A percentile compares a stretch with the other conserved stretches of the same genome.
These are phyloP conservation scores for Synaphobranchus kaupii DNA, from an alignment of 2,797 vertebrate species.

Conservation along the genomic window DNA sequence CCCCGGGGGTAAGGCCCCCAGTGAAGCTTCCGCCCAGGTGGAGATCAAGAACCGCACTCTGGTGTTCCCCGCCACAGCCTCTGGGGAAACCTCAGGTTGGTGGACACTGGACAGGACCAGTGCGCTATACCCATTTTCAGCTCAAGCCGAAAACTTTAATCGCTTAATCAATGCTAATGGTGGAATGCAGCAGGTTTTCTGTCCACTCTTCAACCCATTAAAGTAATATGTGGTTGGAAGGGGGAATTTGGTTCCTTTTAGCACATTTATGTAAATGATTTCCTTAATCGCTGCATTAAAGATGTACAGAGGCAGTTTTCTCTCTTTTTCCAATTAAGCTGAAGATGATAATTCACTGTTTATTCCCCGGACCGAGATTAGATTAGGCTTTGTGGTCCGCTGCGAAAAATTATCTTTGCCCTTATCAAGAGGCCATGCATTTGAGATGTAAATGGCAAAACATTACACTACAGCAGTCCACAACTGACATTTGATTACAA, in stretches of 20 bases:
- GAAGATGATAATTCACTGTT: neutral
- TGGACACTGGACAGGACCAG: neutral
- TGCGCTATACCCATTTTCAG: neutral
- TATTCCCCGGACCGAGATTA: too few relatives aligned
- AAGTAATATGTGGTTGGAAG: neutral
- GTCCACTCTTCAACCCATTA: neutral
- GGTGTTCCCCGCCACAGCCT: constrained; percentile 76
- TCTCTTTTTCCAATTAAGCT: neutral
- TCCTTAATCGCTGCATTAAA: neutral
- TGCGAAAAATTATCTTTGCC: too few relatives aligned
- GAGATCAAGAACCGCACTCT: constrained; percentile 82
- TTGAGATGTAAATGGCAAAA: too few relatives aligned
- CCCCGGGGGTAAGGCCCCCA: constrained; percentile 53
- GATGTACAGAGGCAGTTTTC: neutral
- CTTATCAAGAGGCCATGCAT: too few relatives aligned
- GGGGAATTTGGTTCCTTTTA: neutral
- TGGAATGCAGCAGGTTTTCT: neutral
- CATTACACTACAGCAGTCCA: too few relatives aligned
- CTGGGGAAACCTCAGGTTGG: constrained; percentile 85
- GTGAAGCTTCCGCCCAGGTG: constrained; percentile 60
- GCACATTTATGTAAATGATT: neutral
- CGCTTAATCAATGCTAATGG: neutral
- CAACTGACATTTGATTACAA: too few relatives aligned
- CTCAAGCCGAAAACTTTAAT: neutral
- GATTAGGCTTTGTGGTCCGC: too few relatives aligned